These are phyloP conservation scores for Brachionus calyciflorus DNA, from an alignment of 1,140 invertebrate genomes.

Conservation along the genomic window DNA sequence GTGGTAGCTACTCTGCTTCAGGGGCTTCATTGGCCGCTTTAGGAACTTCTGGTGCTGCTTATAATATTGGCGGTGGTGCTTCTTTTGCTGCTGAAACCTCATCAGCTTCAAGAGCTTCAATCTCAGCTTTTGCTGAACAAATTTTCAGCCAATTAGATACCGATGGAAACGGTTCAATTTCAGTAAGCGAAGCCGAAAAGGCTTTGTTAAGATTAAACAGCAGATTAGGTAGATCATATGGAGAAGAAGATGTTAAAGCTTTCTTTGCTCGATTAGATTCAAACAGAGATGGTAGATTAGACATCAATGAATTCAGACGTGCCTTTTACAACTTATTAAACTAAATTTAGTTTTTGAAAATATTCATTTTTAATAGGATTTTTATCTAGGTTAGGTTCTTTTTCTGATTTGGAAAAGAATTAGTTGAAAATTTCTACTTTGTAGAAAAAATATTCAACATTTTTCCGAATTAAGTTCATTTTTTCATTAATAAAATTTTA, in stretches of 20 bases:
- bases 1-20: background rate
- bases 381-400: too few relatives aligned
- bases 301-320: constrained; percentile 18
- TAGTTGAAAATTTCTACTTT: too few relatives aligned
- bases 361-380: too few relatives aligned
- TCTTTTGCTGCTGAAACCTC: constrained; percentile 17
- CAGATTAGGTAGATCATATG: constrained; percentile 29
- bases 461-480: too few relatives aligned
- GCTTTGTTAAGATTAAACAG: constrained; percentile 31
- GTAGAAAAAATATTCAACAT: too few relatives aligned
- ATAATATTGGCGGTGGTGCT: background rate
- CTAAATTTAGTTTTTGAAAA: too few relatives aligned
- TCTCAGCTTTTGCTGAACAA: constrained; percentile 20
- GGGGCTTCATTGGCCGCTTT: background rate
- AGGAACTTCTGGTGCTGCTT: constrained; percentile 5
- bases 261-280: constrained; percentile 11
- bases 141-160: constrained; percentile 28
- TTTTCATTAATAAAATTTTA: too few relatives aligned
- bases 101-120: constrained; percentile 26
- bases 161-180: background rate
- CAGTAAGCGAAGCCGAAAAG: constrained; percentile 30
- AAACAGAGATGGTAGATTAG: constrained; percentile 26
- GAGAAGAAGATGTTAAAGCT: constrained; percentile 12
- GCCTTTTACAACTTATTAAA: constrained; percentile 26
- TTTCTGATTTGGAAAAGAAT: too few relatives aligned